A percentile compares a stretch with the other conserved stretches of the same genome.
These are phyloP conservation scores for Argyrosomus regius DNA, from an alignment of 2,797 vertebrate genomes.

Conservation along the genomic window DNA sequence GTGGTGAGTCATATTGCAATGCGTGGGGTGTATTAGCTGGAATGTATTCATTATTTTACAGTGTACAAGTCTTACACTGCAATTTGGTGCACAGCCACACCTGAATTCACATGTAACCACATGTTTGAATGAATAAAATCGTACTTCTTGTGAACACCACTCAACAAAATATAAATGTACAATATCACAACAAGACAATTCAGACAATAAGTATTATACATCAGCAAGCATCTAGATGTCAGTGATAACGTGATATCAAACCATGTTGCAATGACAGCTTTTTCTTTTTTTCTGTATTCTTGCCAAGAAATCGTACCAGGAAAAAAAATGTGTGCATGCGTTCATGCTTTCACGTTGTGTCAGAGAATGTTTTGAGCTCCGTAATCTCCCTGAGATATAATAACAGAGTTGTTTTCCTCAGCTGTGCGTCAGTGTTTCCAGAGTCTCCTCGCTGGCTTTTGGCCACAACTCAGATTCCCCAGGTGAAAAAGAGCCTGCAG, in stretches of 20 bases:
- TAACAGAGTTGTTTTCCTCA: constrained; percentile 68
- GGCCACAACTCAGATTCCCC: constrained; percentile 87
- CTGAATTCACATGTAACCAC: background rate
- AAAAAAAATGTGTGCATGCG: background rate
- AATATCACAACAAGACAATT: background rate
- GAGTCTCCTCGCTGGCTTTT: constrained; percentile 94
- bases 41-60: constrained; percentile 4
- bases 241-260: background rate
- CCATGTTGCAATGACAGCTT: background rate
- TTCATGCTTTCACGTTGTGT: background rate
- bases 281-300: background rate
- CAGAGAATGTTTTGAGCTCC: background rate
- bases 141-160: background rate
- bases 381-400: constrained; percentile 8
- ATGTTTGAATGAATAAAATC: background rate
- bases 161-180: background rate
- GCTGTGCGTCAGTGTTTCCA: constrained; percentile 87
- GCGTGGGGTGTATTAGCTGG: background rate
- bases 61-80: background rate
- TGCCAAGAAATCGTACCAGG: background rate
- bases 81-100: background rate
- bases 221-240: background rate
- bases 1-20: constrained; percentile 85
- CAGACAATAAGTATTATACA: background rate
- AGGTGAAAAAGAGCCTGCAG: constrained; percentile 84